Evolutionary conservation across 2,888 invertebrate genomes (phyloP).

Genomic region (Luperina nickerlii): DNA sequence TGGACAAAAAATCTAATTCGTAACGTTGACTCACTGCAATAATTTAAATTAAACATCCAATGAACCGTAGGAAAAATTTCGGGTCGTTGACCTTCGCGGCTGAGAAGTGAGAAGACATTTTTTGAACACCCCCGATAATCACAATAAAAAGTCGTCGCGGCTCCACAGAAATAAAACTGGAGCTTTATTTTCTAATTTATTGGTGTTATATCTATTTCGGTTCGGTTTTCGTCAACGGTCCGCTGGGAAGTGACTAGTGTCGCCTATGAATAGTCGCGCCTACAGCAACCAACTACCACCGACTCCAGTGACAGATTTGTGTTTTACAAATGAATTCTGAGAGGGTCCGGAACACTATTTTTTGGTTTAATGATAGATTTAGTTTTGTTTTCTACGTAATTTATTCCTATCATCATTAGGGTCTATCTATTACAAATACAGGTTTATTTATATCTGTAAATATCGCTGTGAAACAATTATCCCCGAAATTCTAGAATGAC

Average conservation of each 20-base stretch:
- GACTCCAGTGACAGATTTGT: constrained; percentile 88
- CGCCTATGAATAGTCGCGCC: constrained; percentile 83
- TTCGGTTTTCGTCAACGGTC: constrained; percentile 82
- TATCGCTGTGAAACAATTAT: constrained; percentile 10
- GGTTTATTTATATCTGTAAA: constrained; percentile 46
- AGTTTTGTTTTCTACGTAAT: constrained; percentile 71
- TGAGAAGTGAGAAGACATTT: constrained; percentile 67
- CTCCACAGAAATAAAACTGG: constrained; percentile 79
- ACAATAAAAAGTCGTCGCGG: constrained; percentile 80
- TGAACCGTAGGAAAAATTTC: constrained; percentile 81
- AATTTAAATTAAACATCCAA: constrained; percentile 77
- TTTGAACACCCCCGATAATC: constrained; percentile 81
- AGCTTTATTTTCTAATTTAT: constrained; percentile 87
- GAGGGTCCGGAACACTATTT: constrained; percentile 77
- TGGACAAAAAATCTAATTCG: constrained; percentile 63
- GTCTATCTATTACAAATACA: constrained; percentile 44
- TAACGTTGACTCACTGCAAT: constrained; percentile 72
- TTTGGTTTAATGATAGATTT: constrained; percentile 76
- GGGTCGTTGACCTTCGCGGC: constrained; percentile 78
- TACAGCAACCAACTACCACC: constrained; percentile 76
- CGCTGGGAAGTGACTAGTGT: constrained; percentile 72
- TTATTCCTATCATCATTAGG: constrained; percentile 58
- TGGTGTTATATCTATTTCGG: constrained; percentile 84
- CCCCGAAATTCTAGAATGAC: constrained; percentile 15
- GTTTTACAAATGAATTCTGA: constrained; percentile 83